Evolutionary conservation across 2,113 vertebrate species (phyloP), one percentile per base, ranked within the genome.

Genomic region (Hippocampus mohnikei): DNA sequence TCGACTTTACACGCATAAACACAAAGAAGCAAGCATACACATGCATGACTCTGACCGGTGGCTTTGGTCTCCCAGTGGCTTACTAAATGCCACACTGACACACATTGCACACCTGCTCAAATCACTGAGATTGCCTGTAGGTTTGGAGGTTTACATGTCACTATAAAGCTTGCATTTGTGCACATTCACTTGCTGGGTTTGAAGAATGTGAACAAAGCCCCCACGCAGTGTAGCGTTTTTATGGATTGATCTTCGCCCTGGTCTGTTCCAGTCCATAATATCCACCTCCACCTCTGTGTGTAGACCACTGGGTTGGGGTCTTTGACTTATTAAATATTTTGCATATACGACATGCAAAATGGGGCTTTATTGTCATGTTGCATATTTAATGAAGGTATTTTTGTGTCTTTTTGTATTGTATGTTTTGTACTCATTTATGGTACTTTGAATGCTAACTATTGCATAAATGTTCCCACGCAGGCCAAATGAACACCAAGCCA

Each of bases 401-500:
- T 52, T 5, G 16, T 59, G 20, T 66, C 29, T 61, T 61, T 20
- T 66, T 76, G 21, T 48, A 37, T 16, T 23, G 18, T 5, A 29
- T 58, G 46, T 66, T 13, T 59, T 70, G 21, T 37, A 3, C 15
- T 27, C 42, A 9, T 25, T 46, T 20, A 46, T 65, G 13, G 12
- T 23, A 46, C 41, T 65, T n/a, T 73, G 6, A 40, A 27, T 69
- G 12, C 40, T 27, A 2, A 42, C 67, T 7, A 25, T 59, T 33
- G 23, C 46, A 70, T 33, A 29, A 59, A 18, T 77, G 1, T 77
- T 33, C 70, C 62, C 55, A 16, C 29, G 8, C 85, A 96, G 95
- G 95, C 23, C 90, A 92, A 73, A 95, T 94, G 92, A 91, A 80
- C 80, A 91, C 91, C 3, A 93, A 91, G 74, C 84, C 86, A 41